These are phyloP conservation scores for Mercenaria mercenaria DNA, from an alignment of 1,140 invertebrate genomes.

Conservation along the genomic window DNA sequence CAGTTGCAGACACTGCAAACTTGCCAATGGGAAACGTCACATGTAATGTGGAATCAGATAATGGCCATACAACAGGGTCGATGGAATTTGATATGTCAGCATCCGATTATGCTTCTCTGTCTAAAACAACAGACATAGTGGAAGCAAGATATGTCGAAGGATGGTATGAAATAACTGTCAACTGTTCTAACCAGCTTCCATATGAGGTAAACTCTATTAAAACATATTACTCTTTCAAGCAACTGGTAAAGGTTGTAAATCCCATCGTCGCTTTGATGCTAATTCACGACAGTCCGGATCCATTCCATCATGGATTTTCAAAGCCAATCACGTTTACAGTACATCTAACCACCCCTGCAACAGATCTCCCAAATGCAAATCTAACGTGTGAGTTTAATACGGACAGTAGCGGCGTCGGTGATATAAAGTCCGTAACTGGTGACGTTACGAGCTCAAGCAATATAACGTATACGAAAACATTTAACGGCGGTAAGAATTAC, in stretches of 20 bases:
- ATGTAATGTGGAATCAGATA: neutral
- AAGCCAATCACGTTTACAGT: neutral
- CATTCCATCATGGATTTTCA: neutral
- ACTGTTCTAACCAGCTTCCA: neutral
- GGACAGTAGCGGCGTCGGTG: neutral
- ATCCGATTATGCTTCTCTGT: neutral
- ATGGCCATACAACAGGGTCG: neutral
- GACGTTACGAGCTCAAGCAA: neutral
- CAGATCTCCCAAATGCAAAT: neutral
- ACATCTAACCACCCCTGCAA: neutral
- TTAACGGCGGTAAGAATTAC: neutral
- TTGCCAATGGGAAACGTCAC: neutral
- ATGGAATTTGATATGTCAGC: neutral
- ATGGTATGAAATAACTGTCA: neutral
- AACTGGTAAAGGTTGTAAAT: neutral
- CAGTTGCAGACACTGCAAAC: neutral
- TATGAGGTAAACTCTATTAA: neutral
- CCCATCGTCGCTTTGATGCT: neutral
- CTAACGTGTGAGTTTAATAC: neutral
- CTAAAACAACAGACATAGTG: neutral
- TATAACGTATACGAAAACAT: neutral
- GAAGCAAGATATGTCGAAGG: neutral
- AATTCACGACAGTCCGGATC: neutral
- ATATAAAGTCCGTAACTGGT: neutral
- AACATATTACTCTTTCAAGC: neutral